Base-by-base conservation (phyloP, 1,140 invertebrate genomes). In the Hypothenemus hampei region DNA sequence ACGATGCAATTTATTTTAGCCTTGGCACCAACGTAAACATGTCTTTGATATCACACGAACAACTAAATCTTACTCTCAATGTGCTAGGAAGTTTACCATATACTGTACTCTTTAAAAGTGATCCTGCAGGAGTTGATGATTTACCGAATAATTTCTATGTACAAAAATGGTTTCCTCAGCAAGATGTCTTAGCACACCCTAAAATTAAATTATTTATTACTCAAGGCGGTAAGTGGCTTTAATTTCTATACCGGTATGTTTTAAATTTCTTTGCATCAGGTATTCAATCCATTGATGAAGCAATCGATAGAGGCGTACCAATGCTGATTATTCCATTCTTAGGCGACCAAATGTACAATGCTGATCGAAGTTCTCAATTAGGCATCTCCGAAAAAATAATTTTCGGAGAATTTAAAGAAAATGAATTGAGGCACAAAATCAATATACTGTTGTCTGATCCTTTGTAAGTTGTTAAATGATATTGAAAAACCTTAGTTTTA, bases 151-250 rank as follows among this genome's bases (percentile, higher is more conserved):
- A 88, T 70, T 72, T 89, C 0, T 71, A 79, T 45, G 66, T 83
- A 1, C 72, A 71, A 15, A 78, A 78, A 43, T 88, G 86, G 86
- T 67, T 86, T 6, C 85, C 84, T 0, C 85, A 88, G 62, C 81
- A 79, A 50, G 84, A 84, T 62, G 73, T 87, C 54, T 43, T 56
- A 70, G 72, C 58, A 13, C 77, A 80, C 64, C 63, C 60, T 23
- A 71, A 72, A 51, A 59, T 69, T 0, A 70, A 69, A 49, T n/a
- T 70, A 1, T 79, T 79, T 53, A 68, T 79, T n/a, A 75, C 71
- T 21, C 78, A 80, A 63, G 77, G 75, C 50, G 55, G 52, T 54
- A 53, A 23, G 33, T 24, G 15, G 19, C 20, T 4, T 24, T 40
- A 24, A 40, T 24, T n/a, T 24, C n/a, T n/a, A n/a, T n/a, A n/a